Percentiles rank a stretch among this genome's conserved stretches.
phyloP scores from a whole-genome alignment of 2,797 vertebrate species.

The Knipowitschia caucasica region DNA sequence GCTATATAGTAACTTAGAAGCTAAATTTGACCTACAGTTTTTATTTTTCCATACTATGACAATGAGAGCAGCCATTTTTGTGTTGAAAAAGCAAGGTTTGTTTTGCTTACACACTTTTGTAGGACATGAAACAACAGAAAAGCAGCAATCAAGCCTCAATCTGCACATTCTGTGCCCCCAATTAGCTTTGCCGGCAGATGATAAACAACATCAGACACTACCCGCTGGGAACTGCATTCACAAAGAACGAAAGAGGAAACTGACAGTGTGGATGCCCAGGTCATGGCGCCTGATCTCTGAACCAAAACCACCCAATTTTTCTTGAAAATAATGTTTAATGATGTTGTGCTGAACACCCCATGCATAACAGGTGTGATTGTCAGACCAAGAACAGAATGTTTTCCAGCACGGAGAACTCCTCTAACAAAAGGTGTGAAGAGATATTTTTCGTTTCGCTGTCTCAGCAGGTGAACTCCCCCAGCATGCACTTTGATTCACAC shows the following conservation, averaged over 20 bases:
- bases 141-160: slow-evolving; percentile 54
- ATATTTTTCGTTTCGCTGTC: slow-evolving; percentile 46
- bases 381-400: no score
- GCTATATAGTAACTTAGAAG: no score
- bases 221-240: slow-evolving; percentile 30
- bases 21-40: no score
- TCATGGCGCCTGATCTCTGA: slow-evolving; percentile 31
- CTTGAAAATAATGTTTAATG: not conserved
- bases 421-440: no score
- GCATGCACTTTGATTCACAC: slow-evolving; percentile 42
- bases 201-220: slow-evolving; percentile 42
- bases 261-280: slow-evolving; percentile 32
- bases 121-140: slow-evolving; percentile 25
- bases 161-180: slow-evolving; percentile 54
- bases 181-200: slow-evolving; percentile 53
- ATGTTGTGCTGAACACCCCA: not conserved
- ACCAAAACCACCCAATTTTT: slow-evolving; percentile 46
- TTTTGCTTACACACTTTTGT: slow-evolving; percentile 4
- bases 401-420: no score
- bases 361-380: no score
- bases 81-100: not conserved
- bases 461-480: slow-evolving; percentile 36
- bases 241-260: slow-evolving; percentile 7
- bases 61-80: no score
- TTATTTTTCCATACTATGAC: no score